Evolutionary conservation across 2,888 invertebrate species (phyloP).

Genomic region (Poecilobothrus nobilitatus): DNA sequence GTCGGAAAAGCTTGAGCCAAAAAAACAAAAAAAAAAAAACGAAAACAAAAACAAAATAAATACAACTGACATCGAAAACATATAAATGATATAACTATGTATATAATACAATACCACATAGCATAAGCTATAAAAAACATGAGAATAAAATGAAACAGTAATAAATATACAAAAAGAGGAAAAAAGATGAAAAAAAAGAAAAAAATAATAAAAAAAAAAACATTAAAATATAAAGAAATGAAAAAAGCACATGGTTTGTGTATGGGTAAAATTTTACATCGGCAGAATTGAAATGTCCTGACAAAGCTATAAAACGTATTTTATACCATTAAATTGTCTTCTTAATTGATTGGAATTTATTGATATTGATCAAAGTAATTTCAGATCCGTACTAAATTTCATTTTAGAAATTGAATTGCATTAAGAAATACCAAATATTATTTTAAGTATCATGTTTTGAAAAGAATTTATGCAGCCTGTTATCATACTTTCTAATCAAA

Average conservation of each 20-base stretch:
- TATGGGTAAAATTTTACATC: neutral
- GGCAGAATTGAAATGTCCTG: conserved; percentile 4
- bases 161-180: neutral
- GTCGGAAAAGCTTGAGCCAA: too few species aligned
- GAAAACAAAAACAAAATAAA: too few species aligned
- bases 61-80: neutral
- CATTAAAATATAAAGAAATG: neutral
- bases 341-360: conserved; percentile 1
- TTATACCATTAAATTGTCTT: neutral
- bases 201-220: neutral
- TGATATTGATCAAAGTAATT: neutral
- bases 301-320: conserved; percentile 4
- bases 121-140: neutral
- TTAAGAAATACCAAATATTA: too few species aligned
- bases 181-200: neutral
- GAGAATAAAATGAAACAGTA: neutral
- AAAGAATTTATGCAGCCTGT: too few species aligned
- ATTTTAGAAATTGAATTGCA: too few species aligned
- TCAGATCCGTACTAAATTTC: neutral
- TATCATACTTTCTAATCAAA: too few species aligned
- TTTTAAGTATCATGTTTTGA: too few species aligned
- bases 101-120: too few species aligned
- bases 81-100: neutral
- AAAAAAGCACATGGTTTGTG: neutral
- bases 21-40: too few species aligned